These are phyloP conservation scores for Ylistrum balloti DNA, from an alignment of 1,140 invertebrate species.

Conservation along the genomic window DNA sequence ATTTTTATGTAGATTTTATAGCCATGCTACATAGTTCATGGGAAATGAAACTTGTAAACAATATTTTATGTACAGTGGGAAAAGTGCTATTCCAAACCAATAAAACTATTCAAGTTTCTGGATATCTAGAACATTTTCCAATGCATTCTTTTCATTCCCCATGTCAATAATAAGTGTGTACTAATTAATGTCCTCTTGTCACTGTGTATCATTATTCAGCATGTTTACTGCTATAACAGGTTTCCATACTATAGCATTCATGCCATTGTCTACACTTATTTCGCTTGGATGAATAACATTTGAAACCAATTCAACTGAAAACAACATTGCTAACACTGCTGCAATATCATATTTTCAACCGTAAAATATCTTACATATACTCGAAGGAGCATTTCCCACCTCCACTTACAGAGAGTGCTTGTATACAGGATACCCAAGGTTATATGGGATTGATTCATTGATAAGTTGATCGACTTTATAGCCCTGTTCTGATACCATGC, in stretches of 20 bases:
- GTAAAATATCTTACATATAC: constrained; percentile 16
- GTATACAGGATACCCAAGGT: background rate
- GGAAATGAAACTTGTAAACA: too few relatives aligned
- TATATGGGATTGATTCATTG: background rate
- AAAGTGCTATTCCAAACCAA: background rate
- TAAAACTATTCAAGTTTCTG: background rate
- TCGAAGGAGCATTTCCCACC: background rate
- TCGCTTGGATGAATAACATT: background rate
- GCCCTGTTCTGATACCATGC: constrained; percentile 32
- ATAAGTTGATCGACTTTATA: background rate
- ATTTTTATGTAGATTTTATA: too few relatives aligned
- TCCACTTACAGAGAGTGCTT: background rate
- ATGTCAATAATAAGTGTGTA: background rate
- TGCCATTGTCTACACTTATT: background rate
- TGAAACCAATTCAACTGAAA: background rate
- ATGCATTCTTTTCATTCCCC: background rate
- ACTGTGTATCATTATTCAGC: background rate
- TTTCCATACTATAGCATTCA: background rate
- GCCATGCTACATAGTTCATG: too few relatives aligned
- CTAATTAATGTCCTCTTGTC: background rate
- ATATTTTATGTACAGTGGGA: too few relatives aligned
- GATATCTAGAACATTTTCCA: background rate
- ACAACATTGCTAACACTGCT: constrained; percentile 1
- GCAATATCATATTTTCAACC: constrained; percentile 12
- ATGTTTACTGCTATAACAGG: background rate